These are phyloP conservation scores for Desmophyllum pertusum DNA, from an alignment of 92 coral and sea anemone genomes.

Conservation along the genomic window DNA sequence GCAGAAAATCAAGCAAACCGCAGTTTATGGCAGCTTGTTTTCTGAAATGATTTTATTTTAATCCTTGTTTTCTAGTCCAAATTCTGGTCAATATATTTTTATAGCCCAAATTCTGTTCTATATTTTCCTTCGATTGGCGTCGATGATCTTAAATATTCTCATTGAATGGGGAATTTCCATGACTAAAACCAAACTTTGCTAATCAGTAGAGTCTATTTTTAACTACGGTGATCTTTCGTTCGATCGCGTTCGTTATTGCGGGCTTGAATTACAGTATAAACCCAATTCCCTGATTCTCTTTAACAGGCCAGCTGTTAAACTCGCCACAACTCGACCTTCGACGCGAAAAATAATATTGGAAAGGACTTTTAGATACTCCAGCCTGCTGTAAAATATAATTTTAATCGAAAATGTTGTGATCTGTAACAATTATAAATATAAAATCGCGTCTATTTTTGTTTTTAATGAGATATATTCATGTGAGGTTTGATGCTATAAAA, in stretches of 20 bases:
- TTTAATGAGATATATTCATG: slow-evolving; percentile 7
- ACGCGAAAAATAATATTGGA: too few species aligned
- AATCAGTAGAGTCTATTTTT: neutral
- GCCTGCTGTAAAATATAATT: too few species aligned
- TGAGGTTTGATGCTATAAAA: neutral
- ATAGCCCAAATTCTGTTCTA: too few species aligned
- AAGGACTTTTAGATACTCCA: too few species aligned
- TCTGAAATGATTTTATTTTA: neutral
- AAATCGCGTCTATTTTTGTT: neutral
- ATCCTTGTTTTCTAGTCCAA: neutral
- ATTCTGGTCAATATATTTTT: neutral
- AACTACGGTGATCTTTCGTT: neutral
- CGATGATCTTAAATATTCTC: neutral
- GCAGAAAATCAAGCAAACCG: neutral
- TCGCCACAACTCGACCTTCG: too few species aligned
- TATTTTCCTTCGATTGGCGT: neutral
- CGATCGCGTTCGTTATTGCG: neutral
- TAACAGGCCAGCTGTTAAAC: neutral
- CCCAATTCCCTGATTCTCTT: neutral
- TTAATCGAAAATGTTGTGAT: neutral
- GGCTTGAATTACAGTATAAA: neutral
- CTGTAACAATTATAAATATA: neutral
- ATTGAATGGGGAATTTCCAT: neutral
- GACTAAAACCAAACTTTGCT: neutral
- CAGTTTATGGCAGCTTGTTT: neutral